Percentiles rank a stretch among this genome's conserved stretches.
phyloP scores from a whole-genome alignment of 2,797 vertebrate species.

The Tangara arthus region DNA sequence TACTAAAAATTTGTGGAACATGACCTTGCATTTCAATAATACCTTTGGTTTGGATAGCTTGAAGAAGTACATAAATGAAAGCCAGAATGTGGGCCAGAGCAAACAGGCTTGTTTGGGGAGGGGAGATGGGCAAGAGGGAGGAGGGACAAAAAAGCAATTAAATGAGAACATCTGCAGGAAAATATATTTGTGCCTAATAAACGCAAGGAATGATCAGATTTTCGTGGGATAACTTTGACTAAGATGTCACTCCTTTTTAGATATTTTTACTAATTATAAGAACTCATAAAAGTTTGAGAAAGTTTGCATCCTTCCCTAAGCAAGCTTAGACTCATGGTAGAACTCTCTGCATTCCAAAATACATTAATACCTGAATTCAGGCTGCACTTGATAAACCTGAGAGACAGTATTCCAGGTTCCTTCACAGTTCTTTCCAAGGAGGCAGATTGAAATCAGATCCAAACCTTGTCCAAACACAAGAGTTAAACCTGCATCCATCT shows the following conservation, averaged over 20 bases:
- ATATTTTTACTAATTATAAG: neutral
- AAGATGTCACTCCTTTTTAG: neutral
- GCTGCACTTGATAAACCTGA: neutral
- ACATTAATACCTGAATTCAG: neutral
- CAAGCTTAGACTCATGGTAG: rapidly evolving
- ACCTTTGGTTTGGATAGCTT: slow-evolving; percentile 32
- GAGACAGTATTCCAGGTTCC: neutral
- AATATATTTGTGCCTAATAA: neutral
- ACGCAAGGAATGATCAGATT: neutral
- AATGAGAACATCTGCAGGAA: neutral
- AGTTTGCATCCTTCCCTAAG: neutral
- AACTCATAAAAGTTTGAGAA: neutral
- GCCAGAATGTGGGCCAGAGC: neutral
- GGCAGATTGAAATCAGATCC: neutral
- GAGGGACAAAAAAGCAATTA: neutral
- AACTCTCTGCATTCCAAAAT: neutral
- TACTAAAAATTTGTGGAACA: slow-evolving; percentile 33
- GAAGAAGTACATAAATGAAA: neutral
- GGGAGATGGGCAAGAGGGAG: neutral
- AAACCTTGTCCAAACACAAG: neutral
- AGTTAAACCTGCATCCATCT: neutral
- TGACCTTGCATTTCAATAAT: neutral
- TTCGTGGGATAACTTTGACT: neutral
- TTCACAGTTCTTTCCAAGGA: neutral
- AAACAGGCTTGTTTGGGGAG: neutral